A percentile compares a stretch with the other conserved stretches of the same genome.
These are phyloP conservation scores for Phalacrocorax brasilianus DNA, from an alignment of 2,113 vertebrate species.

Conservation along the genomic window DNA sequence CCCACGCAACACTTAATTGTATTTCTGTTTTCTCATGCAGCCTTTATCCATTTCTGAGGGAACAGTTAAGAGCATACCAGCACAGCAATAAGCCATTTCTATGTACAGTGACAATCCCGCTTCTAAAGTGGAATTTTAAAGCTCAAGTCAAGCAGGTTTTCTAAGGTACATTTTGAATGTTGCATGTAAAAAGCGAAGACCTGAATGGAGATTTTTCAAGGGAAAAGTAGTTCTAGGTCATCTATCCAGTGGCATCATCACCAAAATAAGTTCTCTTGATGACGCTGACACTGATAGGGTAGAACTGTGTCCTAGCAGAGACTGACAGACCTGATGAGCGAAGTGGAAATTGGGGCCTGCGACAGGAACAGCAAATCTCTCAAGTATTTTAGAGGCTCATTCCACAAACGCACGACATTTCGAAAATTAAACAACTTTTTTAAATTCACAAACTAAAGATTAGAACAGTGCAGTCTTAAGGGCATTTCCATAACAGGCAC, in stretches of 20 bases:
- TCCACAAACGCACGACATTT: neutral
- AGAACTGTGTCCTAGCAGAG: neutral
- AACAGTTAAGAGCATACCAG: neutral
- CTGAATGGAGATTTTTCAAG: neutral
- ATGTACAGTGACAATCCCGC: accelerated
- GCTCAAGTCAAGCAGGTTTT: neutral
- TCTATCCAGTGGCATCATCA: too few species aligned
- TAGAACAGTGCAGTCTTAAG: neutral
- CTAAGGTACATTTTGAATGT: neutral
- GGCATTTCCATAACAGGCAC: neutral
- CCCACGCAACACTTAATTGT: neutral
- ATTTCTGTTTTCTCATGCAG: neutral
- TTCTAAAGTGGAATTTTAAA: neutral
- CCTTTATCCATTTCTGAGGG: neutral
- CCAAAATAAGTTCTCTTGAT: neutral
- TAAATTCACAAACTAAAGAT: neutral
- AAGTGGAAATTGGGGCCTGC: neutral
- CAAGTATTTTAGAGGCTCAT: neutral
- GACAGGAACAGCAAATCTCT: neutral
- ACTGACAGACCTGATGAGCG: neutral
- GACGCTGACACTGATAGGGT: neutral
- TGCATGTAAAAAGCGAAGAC: neutral
- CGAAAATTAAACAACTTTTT: neutral
- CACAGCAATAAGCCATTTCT: neutral
- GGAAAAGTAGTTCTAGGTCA: neutral